Percentiles rank a stretch among this genome's conserved stretches.
Conservation (phyloP, 2,888 invertebrate genomes). For the Aplocera efformata region DNA sequence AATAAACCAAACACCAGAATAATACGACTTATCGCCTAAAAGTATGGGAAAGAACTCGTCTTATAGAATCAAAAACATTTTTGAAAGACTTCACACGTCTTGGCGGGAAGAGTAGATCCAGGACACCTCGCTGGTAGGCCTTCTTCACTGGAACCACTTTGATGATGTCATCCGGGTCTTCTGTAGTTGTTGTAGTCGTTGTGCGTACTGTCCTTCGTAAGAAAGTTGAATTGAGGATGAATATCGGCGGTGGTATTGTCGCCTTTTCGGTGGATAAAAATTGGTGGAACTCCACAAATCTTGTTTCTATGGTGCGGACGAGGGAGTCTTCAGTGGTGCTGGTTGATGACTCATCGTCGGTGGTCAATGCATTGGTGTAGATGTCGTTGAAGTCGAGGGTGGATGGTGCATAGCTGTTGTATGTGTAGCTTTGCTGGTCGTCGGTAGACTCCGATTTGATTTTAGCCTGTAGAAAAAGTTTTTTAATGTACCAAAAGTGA, state of each 20-base stretch:
- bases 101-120: conserved; percentile 58
- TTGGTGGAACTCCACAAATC: conserved; percentile 42
- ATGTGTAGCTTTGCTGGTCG: conserved; percentile 34
- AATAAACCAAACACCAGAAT: background rate
- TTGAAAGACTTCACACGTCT: conserved; percentile 53
- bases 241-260: conserved; percentile 30
- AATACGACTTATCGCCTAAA: conserved; percentile 30
- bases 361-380: conserved; percentile 36
- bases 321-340: conserved; percentile 33
- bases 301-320: conserved; percentile 28
- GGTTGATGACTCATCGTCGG: conserved; percentile 29
- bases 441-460: conserved; percentile 37
- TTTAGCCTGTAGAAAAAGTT: conserved; percentile 39
- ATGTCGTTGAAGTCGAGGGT: conserved; percentile 51
- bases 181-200: conserved; percentile 26
- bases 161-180: conserved; percentile 27
- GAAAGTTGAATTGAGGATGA: conserved; percentile 23
- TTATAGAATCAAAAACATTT: conserved; percentile 49
- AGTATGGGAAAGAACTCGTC: conserved; percentile 51
- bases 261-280: conserved; percentile 15
- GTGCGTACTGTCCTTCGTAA: background rate
- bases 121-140: conserved; percentile 45
- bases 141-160: conserved; percentile 38
- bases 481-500: too few species aligned
- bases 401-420: conserved; percentile 35